A percentile compares a stretch with the other conserved stretches of the same genome.
Conservation (phyloP, 1,140 invertebrate species). For the Chlorops oryzae region DNA sequence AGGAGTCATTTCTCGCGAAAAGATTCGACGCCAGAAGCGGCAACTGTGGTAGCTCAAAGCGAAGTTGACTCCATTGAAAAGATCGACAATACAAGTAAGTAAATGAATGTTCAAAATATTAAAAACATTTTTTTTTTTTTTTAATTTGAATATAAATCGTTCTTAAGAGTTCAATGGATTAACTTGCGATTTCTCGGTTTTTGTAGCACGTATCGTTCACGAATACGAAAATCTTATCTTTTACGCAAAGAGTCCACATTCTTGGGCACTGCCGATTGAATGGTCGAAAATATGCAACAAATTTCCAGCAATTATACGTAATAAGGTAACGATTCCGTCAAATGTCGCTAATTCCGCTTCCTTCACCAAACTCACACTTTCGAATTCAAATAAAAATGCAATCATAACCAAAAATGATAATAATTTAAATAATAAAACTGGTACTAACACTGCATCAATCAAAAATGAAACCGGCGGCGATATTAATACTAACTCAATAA, state of each 20-base stretch:
- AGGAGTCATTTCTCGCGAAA: slow-evolving; percentile 47
- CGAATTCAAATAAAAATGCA: slow-evolving; percentile 3
- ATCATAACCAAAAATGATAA: slow-evolving; percentile 3
- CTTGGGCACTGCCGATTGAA: slow-evolving; percentile 36
- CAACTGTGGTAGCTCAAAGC: too few species aligned
- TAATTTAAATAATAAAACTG: slow-evolving; percentile 3
- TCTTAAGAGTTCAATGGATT: not conserved
- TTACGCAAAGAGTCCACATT: slow-evolving; percentile 42
- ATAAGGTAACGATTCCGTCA: slow-evolving; percentile 38
- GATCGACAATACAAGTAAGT: too few species aligned
- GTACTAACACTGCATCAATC: not conserved
- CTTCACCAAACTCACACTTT: too few species aligned
- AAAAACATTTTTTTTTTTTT: too few species aligned
- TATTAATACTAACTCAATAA: not conserved
- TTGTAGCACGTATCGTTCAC: slow-evolving; percentile 36
- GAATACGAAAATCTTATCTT: slow-evolving; percentile 43
- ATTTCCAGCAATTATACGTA: slow-evolving; percentile 39
- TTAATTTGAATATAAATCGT: not conserved
- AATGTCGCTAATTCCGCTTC: slow-evolving; percentile 3
- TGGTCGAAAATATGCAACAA: slow-evolving; percentile 40
- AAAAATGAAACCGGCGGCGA: slow-evolving; percentile 9
- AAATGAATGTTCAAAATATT: too few species aligned
- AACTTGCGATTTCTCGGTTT: too few species aligned
- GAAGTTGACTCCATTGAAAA: too few species aligned
- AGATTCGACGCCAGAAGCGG: slow-evolving; percentile 39